Conservation (phyloP, 2,797 vertebrate species). For the Mionectes olivaceus region DNA sequence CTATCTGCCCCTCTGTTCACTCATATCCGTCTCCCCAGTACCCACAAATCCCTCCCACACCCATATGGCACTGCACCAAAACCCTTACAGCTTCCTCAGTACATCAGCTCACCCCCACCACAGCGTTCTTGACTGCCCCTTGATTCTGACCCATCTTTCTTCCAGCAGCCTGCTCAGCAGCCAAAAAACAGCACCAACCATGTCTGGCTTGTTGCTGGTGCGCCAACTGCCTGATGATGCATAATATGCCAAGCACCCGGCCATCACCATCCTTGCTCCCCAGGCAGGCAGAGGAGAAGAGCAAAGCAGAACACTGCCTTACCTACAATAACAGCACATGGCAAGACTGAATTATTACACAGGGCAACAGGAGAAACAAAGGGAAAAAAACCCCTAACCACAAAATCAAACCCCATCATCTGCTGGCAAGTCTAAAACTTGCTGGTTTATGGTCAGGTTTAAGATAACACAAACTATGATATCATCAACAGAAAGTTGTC, state of each 20-base stretch:
- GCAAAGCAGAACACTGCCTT: not conserved
- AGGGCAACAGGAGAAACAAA: not conserved
- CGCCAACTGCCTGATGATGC: not conserved
- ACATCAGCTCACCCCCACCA: not conserved
- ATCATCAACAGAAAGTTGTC: not conserved
- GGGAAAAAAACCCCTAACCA: rapidly evolving
- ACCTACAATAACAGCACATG: not conserved
- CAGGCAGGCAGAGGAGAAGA: not conserved
- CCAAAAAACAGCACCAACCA: not conserved
- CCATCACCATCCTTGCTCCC: not conserved
- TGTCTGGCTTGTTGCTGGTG: not conserved
- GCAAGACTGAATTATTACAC: not conserved
- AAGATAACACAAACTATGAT: not conserved
- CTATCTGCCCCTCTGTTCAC: not conserved
- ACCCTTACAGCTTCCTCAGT: not conserved
- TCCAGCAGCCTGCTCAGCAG: not conserved
- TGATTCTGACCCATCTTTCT: not conserved
- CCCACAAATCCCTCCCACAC: not conserved
- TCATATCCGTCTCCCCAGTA: not conserved
- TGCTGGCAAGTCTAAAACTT: not conserved
- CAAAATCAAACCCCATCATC: not conserved
- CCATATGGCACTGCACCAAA: not conserved
- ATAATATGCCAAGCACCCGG: not conserved
- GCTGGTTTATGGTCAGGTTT: not conserved
- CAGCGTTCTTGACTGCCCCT: not conserved